Conservation (phyloP, 2,113 vertebrate species). For the Xiphias gladius region DNA sequence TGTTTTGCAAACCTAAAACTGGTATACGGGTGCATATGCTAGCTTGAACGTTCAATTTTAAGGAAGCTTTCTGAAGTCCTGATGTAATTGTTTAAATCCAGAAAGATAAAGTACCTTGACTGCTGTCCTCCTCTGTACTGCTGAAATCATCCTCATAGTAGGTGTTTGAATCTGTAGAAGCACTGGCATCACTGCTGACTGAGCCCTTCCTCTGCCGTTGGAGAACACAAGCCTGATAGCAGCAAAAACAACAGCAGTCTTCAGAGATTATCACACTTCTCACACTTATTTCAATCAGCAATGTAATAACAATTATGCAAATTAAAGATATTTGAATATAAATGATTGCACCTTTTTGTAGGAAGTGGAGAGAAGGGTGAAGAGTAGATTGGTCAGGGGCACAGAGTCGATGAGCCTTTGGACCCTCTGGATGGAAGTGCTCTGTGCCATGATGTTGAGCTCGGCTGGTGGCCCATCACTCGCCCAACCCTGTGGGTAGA, state of each 20-base stretch:
- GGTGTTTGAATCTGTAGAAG: slow-evolving; percentile 98
- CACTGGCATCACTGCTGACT: slow-evolving; percentile 96
- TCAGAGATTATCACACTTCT: background rate
- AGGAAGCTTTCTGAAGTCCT: background rate
- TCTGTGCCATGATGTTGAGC: slow-evolving; percentile 96
- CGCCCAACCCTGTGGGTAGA: slow-evolving; percentile 88
- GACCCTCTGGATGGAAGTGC: slow-evolving; percentile 97
- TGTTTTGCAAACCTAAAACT: slow-evolving; percentile 24
- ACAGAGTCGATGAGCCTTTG: slow-evolving; percentile 97
- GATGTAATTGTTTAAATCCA: background rate
- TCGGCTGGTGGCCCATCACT: slow-evolving; percentile 95
- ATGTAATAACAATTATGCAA: background rate
- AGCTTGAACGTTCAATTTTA: background rate
- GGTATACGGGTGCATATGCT: slow-evolving; percentile 5
- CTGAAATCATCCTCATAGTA: slow-evolving; percentile 99
- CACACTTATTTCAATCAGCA: background rate
- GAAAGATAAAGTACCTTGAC: slow-evolving; percentile 89
- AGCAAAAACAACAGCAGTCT: background rate
- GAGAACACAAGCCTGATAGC: slow-evolving; percentile 92
- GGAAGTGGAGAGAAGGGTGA: slow-evolving; percentile 95
- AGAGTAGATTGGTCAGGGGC: slow-evolving; percentile 94
- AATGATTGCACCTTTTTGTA: slow-evolving; percentile 92
- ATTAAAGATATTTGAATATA: background rate
- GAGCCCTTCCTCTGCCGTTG: slow-evolving; percentile 98
- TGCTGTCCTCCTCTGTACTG: slow-evolving; percentile 99